A percentile compares a stretch with the other conserved stretches of the same genome.
Conservation (phyloP, 2,797 vertebrate species). For the Artibeus jamaicensis region DNA sequence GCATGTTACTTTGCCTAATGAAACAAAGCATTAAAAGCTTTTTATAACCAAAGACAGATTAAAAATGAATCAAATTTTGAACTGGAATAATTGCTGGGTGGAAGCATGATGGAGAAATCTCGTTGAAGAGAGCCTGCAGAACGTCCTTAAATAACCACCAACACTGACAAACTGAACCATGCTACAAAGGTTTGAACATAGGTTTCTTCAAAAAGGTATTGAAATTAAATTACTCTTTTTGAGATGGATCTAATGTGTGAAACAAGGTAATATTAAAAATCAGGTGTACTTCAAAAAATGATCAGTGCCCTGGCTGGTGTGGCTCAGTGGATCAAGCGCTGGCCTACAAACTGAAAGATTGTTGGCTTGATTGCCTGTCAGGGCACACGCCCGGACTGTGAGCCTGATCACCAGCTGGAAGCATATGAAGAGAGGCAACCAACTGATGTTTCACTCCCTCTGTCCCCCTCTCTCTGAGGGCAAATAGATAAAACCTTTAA, state of each 20-base stretch:
- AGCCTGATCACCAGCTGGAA: too few relatives aligned
- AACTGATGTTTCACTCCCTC: too few relatives aligned
- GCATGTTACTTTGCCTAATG: not conserved
- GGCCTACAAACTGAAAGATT: too few relatives aligned
- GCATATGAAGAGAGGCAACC: too few relatives aligned
- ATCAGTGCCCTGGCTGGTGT: too few relatives aligned
- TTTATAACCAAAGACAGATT: not conserved
- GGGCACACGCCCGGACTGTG: too few relatives aligned
- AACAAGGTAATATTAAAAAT: constrained; percentile 1
- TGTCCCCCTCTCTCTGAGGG: too few relatives aligned
- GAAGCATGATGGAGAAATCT: not conserved
- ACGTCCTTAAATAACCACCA: not conserved
- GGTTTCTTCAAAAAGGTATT: not conserved
- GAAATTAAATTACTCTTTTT: constrained; percentile 17
- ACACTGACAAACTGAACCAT: not conserved
- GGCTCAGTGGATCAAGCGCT: too few relatives aligned
- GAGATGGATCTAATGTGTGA: constrained; percentile 10
- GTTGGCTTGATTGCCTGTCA: too few relatives aligned
- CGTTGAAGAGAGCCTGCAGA: not conserved
- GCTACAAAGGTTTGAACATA: not conserved
- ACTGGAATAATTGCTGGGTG: not conserved
- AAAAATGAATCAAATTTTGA: not conserved
- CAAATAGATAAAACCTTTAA: too few relatives aligned
- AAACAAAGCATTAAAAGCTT: not conserved
- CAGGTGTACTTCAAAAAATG: constrained; percentile 10